These are phyloP conservation scores for Scaptomyza montana DNA, from an alignment of 1,140 invertebrate species.

Conservation along the genomic window DNA sequence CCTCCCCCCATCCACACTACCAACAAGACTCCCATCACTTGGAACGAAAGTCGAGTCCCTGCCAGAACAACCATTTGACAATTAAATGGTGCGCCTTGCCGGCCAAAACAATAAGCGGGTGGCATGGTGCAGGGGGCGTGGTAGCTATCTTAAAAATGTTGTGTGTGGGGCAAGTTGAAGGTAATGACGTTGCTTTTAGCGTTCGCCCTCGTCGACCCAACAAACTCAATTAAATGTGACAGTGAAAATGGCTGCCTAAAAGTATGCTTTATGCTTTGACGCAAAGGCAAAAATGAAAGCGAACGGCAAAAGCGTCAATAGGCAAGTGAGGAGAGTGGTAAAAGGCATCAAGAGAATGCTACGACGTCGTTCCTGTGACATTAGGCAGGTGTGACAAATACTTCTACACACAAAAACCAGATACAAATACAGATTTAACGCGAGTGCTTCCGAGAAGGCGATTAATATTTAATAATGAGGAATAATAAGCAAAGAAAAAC, in stretches of 20 bases:
- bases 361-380: no score
- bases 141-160: slow-evolving; percentile 73
- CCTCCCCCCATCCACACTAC: not conserved
- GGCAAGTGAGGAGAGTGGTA: no score
- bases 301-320: no score
- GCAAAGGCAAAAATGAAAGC: not conserved
- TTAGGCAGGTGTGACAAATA: no score
- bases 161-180: slow-evolving; percentile 17
- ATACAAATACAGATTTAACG: no score
- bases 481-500: no score
- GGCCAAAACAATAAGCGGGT: slow-evolving; percentile 31
- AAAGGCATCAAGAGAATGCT: no score
- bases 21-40: not conserved
- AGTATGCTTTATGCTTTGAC: slow-evolving; percentile 68
- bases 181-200: slow-evolving; percentile 80
- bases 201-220: slow-evolving; percentile 49
- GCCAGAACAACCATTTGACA: slow-evolving; percentile 59
- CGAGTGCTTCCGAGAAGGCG: no score
- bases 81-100: slow-evolving; percentile 69
- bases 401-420: no score
- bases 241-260: slow-evolving; percentile 77
- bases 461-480: no score
- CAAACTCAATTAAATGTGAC: slow-evolving; percentile 82
- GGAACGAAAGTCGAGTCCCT: slow-evolving; percentile 26
- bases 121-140: slow-evolving; percentile 5